Base-by-base conservation (phyloP, 1,140 invertebrate genomes). In the Drosophila busckii region DNA sequence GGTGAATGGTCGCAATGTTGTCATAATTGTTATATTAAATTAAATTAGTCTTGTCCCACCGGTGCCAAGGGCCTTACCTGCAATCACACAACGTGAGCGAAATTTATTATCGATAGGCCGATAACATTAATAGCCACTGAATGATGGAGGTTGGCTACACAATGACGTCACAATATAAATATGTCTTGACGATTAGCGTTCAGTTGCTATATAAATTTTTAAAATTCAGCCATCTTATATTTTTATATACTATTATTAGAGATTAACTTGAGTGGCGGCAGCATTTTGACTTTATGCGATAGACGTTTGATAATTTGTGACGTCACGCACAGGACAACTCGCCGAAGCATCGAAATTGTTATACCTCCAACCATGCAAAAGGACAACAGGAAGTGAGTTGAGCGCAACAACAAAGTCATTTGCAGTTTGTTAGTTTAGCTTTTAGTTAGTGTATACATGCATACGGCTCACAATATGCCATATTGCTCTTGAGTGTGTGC, bases 1-100 rank as follows among this genome's bases (percentile, higher is more conserved):
- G 2, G 93, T 95, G 87, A 99, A 98, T 19, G 96, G 95, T 59
- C 97, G 89, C 66, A 98, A 90, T 16, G 95, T 97, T 3, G 96
- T 97, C 97, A 99, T 98, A 31, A 13, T 62, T 20, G 8, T 1
- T 17, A 0, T 19, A 29, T 19, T 44, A 13, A 2, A 8, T 8
- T 4, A 15, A 32, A 45, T 19, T 22, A 5, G 6, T 1, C 6
- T 8, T 12, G 19, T 4, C 4, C 12, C 25, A 46, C 34, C 44
- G 28, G n/a, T n/a, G n/a, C n/a, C n/a, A n/a, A n/a, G n/a, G n/a
- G n/a, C n/a, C n/a, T n/a, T n/a, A n/a, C n/a, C n/a, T n/a, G n/a
- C n/a, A n/a, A 34, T 34, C 7, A 2, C 28, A 23, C 29, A 25
- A 16, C 2, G 17, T 31, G 26, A 9, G 1, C 26, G n/a, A 0